Evolutionary conservation across 2,888 invertebrate species (phyloP).

Genomic region (Drosophila parthenogenetica): DNA sequence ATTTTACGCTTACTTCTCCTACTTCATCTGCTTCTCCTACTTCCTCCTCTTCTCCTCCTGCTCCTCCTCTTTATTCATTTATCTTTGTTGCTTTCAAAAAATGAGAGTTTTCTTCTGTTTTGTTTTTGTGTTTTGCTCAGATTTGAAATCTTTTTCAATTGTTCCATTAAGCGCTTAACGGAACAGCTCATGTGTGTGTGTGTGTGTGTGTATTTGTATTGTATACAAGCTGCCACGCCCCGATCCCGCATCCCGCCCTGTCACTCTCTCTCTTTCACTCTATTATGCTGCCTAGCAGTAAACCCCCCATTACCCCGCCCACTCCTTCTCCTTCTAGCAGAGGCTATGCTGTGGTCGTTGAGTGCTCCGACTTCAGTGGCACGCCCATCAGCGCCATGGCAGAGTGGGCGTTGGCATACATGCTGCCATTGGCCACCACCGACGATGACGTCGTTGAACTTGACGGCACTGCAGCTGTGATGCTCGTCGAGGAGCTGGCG

Average conservation of each 20-base stretch:
- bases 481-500: conserved; percentile 61
- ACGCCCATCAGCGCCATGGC: conserved; percentile 76
- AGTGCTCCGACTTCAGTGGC: conserved; percentile 76
- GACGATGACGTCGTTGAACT: conserved; percentile 61
- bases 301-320: conserved; percentile 29
- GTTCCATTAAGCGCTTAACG: neutral
- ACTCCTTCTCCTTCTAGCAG: conserved; percentile 53
- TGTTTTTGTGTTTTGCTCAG: conserved; percentile 19
- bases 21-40: neutral
- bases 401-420: conserved; percentile 69
- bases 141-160: conserved; percentile 16
- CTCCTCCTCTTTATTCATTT: neutral
- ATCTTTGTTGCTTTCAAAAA: conserved; percentile 21
- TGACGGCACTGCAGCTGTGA: conserved; percentile 63
- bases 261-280: conserved; percentile 38
- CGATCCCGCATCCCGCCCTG: conserved; percentile 11
- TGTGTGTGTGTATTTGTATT: conserved; percentile 17
- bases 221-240: conserved; percentile 25
- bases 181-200: neutral
- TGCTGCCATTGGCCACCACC: conserved; percentile 60
- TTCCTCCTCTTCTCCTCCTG: neutral
- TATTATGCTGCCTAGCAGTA: conserved; percentile 45
- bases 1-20: conserved; percentile 65
- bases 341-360: conserved; percentile 82
- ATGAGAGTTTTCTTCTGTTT: conserved; percentile 21